Evolutionary conservation across 2,888 invertebrate species (phyloP).

Genomic region (Pollenia labialis): DNA sequence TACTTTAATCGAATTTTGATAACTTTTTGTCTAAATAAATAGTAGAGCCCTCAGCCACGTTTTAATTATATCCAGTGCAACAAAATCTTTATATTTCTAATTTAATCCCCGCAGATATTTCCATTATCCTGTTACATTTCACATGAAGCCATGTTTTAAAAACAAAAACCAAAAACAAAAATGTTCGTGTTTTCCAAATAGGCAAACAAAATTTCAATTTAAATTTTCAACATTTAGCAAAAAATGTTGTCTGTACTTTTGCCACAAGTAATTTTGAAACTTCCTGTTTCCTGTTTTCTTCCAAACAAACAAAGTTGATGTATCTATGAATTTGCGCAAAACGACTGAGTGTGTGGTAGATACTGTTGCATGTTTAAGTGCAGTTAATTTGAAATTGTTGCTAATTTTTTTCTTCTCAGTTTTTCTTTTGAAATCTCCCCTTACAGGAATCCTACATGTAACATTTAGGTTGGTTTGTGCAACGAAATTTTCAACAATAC

Average conservation of each 20-base stretch:
- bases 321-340: neutral
- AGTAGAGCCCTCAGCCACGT: no score
- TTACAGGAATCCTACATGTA: neutral
- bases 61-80: no score
- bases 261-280: constrained; percentile 32
- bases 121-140: no score
- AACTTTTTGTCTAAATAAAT: no score
- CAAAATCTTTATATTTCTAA: no score
- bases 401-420: neutral
- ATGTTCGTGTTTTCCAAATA: neutral
- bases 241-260: neutral
- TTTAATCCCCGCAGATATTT: no score
- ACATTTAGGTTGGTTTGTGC: neutral
- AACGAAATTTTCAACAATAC: neutral
- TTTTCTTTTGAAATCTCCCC: neutral
- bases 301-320: constrained; percentile 5
- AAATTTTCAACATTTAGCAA: neutral
- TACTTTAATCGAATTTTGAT: no score
- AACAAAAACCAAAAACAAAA: neutral
- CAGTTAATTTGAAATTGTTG: constrained; percentile 58
- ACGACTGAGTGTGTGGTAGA: neutral
- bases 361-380: constrained; percentile 37
- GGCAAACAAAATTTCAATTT: constrained; percentile 35
- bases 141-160: no score
- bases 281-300: constrained; percentile 45